phyloP scores from a whole-genome alignment of 2,888 invertebrate species.

The Epinotia ramella region DNA sequence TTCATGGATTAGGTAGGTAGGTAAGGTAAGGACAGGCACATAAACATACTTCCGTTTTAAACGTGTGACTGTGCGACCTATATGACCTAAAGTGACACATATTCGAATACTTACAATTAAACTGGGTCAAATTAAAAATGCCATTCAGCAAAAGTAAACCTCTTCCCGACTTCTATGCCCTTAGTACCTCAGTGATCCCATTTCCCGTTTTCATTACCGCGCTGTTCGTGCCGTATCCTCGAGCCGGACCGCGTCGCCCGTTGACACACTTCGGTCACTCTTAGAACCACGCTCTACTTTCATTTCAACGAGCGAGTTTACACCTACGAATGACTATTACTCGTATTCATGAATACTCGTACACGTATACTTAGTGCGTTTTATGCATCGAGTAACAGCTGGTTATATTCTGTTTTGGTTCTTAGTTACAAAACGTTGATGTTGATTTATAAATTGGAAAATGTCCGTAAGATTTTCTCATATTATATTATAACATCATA shows the following conservation, averaged over 20 bases:
- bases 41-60: too few species aligned
- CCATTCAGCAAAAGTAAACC: conserved; percentile 17
- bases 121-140: neutral
- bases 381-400: too few species aligned
- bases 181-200: conserved; percentile 13
- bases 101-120: too few species aligned
- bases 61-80: too few species aligned
- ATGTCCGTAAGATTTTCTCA: too few species aligned
- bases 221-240: conserved; percentile 29
- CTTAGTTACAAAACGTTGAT: too few species aligned
- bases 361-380: too few species aligned
- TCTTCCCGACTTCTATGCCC: neutral
- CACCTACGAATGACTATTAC: neutral
- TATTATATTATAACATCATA: neutral
- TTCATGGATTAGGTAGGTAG: too few species aligned
- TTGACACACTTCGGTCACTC: conserved; percentile 26
- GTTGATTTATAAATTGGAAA: too few species aligned
- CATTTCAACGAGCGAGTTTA: conserved; percentile 1
- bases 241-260: conserved; percentile 10
- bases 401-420: too few species aligned
- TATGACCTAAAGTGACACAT: too few species aligned
- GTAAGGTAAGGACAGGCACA: too few species aligned
- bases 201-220: neutral
- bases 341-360: neutral
- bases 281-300: conserved; percentile 1